A percentile compares a stretch with the other conserved stretches of the same genome.
phyloP scores from a whole-genome alignment of 1,140 invertebrate genomes.

The Calliphora vicina region DNA sequence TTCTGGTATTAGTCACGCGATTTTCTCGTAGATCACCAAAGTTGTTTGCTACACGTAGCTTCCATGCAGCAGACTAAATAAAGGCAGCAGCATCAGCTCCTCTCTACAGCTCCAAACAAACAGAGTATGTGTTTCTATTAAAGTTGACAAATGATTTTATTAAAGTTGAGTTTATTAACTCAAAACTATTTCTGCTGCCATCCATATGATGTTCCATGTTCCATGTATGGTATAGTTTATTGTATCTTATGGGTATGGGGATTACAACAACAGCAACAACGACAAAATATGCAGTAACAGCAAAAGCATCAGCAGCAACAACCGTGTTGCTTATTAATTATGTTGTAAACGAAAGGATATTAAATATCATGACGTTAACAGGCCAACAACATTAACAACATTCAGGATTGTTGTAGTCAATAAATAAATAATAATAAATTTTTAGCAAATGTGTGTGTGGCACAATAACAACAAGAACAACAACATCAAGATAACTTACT shows the following conservation, averaged over 20 bases:
- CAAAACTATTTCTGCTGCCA: slow-evolving; percentile 14
- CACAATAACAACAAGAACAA: background rate
- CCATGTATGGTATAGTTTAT: background rate
- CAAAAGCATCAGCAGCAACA: background rate
- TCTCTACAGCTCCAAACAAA: background rate
- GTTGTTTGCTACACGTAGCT: background rate
- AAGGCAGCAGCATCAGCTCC: background rate
- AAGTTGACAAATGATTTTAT: slow-evolving; percentile 35
- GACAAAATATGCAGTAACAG: background rate
- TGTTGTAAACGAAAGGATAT: slow-evolving; percentile 33
- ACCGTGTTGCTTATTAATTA: slow-evolving; percentile 22
- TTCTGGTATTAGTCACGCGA: slow-evolving; percentile 30
- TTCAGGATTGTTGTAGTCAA: slow-evolving; percentile 4
- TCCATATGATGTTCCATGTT: background rate
- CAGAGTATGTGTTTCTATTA: background rate
- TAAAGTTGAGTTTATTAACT: slow-evolving; percentile 34
- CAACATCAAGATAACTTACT: background rate
- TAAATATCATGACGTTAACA: slow-evolving; percentile 22
- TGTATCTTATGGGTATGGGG: background rate
- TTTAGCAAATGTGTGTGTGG: background rate
- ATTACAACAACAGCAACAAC: background rate
- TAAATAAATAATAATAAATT: background rate
- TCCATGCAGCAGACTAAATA: too few species aligned
- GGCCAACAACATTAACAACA: background rate
- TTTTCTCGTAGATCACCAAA: slow-evolving; percentile 18